Conservation (phyloP, 2,888 invertebrate genomes). For the Thera britannica region DNA sequence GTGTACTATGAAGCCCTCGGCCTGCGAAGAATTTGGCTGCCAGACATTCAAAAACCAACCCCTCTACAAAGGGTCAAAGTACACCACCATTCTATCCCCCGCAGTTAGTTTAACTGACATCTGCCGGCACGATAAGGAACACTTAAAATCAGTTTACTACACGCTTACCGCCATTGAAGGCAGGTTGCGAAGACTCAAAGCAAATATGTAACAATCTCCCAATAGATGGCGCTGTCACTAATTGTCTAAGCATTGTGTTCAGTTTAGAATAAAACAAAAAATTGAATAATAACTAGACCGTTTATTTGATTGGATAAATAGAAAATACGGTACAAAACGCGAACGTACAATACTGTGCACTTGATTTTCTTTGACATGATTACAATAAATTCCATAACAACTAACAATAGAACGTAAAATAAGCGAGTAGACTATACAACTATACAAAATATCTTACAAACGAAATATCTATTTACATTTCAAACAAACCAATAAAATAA, state of each 20-base stretch:
- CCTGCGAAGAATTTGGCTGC: constrained; percentile 52
- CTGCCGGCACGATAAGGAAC: constrained; percentile 57
- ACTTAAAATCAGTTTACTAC: constrained; percentile 64
- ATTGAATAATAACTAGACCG: constrained; percentile 38
- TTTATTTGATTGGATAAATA: constrained; percentile 46
- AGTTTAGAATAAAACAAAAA: constrained; percentile 34
- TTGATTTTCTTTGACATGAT: constrained; percentile 27
- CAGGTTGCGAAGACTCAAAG: constrained; percentile 65
- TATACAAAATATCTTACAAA: constrained; percentile 41
- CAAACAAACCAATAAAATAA: neutral
- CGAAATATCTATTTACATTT: constrained; percentile 41
- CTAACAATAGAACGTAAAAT: constrained; percentile 33
- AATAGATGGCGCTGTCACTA: constrained; percentile 5
- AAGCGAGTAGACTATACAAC: constrained; percentile 39
- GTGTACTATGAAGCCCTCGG: constrained; percentile 70
- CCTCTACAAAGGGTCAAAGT: constrained; percentile 21
- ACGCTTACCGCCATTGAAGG: constrained; percentile 72
- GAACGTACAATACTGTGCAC: constrained; percentile 24
- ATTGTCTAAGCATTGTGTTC: constrained; percentile 14
- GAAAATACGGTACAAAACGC: constrained; percentile 39
- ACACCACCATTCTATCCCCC: constrained; percentile 48
- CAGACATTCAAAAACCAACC: constrained; percentile 52
- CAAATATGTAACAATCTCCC: constrained; percentile 40
- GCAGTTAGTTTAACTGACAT: constrained; percentile 60
- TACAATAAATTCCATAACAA: constrained; percentile 26